These are phyloP conservation scores for Carapus acus DNA, from an alignment of 2,797 vertebrate genomes.

Conservation along the genomic window DNA sequence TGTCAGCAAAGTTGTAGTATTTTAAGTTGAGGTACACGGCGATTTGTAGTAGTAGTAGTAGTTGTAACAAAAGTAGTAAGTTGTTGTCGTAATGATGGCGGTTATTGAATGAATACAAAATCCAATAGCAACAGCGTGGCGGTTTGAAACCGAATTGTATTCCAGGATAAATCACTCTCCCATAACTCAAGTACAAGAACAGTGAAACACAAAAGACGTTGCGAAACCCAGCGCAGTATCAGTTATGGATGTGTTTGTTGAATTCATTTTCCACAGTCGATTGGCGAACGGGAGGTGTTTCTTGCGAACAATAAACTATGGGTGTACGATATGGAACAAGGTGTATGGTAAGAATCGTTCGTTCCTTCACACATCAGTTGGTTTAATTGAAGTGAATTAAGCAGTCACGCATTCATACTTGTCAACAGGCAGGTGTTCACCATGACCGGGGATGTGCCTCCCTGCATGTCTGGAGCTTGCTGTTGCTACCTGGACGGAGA, in stretches of 20 bases:
- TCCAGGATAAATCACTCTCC: too few species aligned
- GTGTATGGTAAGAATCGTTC: constrained; percentile 81
- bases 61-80: too few species aligned
- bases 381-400: background rate
- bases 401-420: background rate
- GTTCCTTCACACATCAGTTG: background rate
- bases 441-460: constrained; percentile 84
- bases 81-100: too few species aligned
- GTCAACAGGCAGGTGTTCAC: constrained; percentile 77
- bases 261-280: constrained; percentile 72
- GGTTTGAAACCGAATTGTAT: too few species aligned
- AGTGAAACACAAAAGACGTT: too few species aligned
- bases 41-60: too few species aligned
- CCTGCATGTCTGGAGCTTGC: constrained; percentile 90
- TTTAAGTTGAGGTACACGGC: too few species aligned
- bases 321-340: constrained; percentile 85
- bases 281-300: constrained; percentile 88
- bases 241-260: constrained; percentile 4
- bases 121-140: too few species aligned
- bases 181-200: too few species aligned
- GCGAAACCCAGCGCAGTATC: too few species aligned
- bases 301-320: constrained; percentile 91
- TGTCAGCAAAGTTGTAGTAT: too few species aligned
- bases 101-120: too few species aligned
- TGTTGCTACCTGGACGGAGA: constrained; percentile 80